Evolutionary conservation across 2,113 vertebrate species (phyloP).

Genomic region (Montifringilla adamsi): DNA sequence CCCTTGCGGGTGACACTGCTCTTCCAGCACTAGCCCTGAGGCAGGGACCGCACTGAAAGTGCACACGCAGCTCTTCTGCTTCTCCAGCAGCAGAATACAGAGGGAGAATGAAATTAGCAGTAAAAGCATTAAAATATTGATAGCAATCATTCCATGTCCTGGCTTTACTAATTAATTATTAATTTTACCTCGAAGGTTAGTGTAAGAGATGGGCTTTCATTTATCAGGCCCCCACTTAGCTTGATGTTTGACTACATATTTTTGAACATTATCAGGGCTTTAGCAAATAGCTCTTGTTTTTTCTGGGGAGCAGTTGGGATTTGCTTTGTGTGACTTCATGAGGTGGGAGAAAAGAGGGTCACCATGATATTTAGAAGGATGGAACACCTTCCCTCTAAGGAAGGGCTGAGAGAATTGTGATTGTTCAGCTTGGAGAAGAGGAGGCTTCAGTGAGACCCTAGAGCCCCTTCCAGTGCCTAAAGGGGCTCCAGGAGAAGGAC

Average conservation of each 20-base stretch:
- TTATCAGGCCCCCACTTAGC: conserved; percentile 72
- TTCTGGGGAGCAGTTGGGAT: conserved; percentile 26
- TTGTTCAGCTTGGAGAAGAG: neutral
- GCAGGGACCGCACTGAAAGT: neutral
- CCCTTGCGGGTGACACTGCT: neutral
- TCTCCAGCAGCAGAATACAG: conserved; percentile 40
- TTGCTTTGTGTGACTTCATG: conserved; percentile 49
- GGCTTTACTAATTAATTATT: conserved; percentile 89
- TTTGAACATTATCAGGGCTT: conserved; percentile 53
- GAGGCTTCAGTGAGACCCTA: neutral
- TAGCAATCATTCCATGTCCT: conserved; percentile 84
- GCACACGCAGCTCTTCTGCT: conserved; percentile 52
- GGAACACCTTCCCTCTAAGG: neutral
- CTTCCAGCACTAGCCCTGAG: neutral
- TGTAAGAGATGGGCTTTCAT: conserved; percentile 76
- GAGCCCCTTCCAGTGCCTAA: neutral
- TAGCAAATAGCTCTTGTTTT: conserved; percentile 50
- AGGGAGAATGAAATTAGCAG: conserved; percentile 75
- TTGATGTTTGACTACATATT: conserved; percentile 62
- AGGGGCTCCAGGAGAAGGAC: neutral
- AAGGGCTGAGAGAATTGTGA: neutral
- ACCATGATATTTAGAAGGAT: neutral
- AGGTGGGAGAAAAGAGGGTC: neutral
- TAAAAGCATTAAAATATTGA: conserved; percentile 90
- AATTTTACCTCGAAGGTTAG: conserved; percentile 89